A percentile compares a stretch with the other conserved stretches of the same genome.
phyloP scores from a whole-genome alignment of 1,140 invertebrate genomes.

The Pemphigus obesinymphae region DNA sequence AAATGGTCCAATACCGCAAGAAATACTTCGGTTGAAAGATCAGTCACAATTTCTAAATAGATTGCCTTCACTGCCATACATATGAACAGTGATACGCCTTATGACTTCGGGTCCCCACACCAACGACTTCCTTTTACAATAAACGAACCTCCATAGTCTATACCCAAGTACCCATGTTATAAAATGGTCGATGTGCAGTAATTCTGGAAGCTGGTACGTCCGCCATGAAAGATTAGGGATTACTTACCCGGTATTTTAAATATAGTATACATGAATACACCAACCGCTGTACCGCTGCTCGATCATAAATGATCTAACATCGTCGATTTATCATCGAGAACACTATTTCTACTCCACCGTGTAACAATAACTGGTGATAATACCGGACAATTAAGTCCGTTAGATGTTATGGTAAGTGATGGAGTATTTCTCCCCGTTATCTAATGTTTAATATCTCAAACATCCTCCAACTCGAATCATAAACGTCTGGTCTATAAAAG shows the following conservation, averaged over 20 bases:
- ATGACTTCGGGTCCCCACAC: constrained; percentile 18
- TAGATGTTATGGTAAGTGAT: too few relatives aligned
- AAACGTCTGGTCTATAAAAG: constrained; percentile 41
- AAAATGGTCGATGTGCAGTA: too few relatives aligned
- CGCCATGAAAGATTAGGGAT: constrained; percentile 48
- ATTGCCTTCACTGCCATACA: constrained; percentile 52
- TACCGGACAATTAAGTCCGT: too few relatives aligned
- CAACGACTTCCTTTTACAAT: too few relatives aligned
- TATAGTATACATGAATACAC: constrained; percentile 48
- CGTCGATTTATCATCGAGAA: background rate
- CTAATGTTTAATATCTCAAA: too few relatives aligned
- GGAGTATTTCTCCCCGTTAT: too few relatives aligned
- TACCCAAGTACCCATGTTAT: too few relatives aligned
- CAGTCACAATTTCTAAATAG: constrained; percentile 52
- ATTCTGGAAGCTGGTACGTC: constrained; percentile 46
- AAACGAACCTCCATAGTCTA: too few relatives aligned
- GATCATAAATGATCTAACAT: background rate
- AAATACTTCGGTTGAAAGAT: constrained; percentile 51
- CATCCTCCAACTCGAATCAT: too few relatives aligned
- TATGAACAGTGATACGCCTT: constrained; percentile 53
- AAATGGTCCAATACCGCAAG: constrained; percentile 51
- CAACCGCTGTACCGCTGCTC: background rate
- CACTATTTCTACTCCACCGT: constrained; percentile 37
- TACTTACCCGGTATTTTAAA: constrained; percentile 19
- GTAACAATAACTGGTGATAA: constrained; percentile 47